Evolutionary conservation across 2,888 invertebrate genomes (phyloP).

Genomic region (Eulithis testata): DNA sequence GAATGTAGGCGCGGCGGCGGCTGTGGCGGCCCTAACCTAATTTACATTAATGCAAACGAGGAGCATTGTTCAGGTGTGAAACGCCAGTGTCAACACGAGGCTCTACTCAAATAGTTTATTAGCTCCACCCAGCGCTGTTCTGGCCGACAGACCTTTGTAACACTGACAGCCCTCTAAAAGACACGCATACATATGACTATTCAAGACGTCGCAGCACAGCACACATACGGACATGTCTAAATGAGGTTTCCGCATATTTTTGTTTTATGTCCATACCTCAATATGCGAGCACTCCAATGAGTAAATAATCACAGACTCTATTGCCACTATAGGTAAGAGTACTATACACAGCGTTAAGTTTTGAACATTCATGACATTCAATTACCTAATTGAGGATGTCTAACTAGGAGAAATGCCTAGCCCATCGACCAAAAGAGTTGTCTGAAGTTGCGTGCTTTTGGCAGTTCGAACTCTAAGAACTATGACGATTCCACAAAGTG

Average conservation of each 20-base stretch:
- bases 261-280: conserved; percentile 6
- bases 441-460: conserved; percentile 6
- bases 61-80: conserved; percentile 84
- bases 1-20: conserved; percentile 77
- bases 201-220: conserved; percentile 61
- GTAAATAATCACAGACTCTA: too few species aligned
- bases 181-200: conserved; percentile 76
- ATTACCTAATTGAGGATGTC: too few species aligned
- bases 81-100: conserved; percentile 83
- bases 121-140: conserved; percentile 82
- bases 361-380: too few species aligned
- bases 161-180: conserved; percentile 76
- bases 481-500: conserved; percentile 64
- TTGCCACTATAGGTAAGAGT: too few species aligned
- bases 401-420: too few species aligned
- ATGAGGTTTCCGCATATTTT: conserved; percentile 28
- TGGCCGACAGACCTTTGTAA: conserved; percentile 78
- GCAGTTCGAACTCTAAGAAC: conserved; percentile 33
- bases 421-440: neutral
- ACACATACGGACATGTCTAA: conserved; percentile 38
- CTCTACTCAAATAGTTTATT: conserved; percentile 83
- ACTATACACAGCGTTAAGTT: too few species aligned
- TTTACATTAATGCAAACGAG: conserved; percentile 85
- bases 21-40: conserved; percentile 78
- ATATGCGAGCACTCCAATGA: neutral